phyloP scores from a whole-genome alignment of 2,888 invertebrate genomes.

The Calameuta idolon region DNA sequence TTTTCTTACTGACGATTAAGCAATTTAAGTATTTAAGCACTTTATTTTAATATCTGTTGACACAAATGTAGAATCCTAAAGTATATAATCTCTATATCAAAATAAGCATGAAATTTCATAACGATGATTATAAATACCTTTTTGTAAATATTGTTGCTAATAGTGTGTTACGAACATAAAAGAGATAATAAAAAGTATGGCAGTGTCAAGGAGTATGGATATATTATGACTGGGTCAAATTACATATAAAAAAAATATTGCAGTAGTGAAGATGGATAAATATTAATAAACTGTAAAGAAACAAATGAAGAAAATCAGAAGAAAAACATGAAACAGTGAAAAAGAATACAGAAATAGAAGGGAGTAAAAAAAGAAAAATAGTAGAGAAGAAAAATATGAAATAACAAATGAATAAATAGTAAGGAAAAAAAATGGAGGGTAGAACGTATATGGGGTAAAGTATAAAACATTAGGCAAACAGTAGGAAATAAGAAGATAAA shows the following conservation, averaged over 20 bases:
- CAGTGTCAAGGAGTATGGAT: not conserved
- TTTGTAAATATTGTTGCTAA: not conserved
- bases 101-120: not conserved
- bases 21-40: not conserved
- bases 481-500: slow-evolving; percentile 14
- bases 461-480: slow-evolving; percentile 9
- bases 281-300: not conserved
- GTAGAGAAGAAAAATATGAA: not conserved
- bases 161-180: not conserved
- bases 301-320: not conserved
- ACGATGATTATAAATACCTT: not conserved
- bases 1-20: not conserved
- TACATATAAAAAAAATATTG: not conserved
- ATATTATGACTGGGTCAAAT: not conserved
- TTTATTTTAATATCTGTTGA: not conserved
- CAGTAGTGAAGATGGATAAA: not conserved
- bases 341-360: not conserved
- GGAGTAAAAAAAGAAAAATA: not conserved
- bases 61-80: not conserved
- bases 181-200: not conserved
- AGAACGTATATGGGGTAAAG: not conserved
- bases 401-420: not conserved
- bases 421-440: not conserved
- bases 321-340: not conserved
- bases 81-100: not conserved